A percentile compares a stretch with the other conserved stretches of the same genome.
phyloP scores from a whole-genome alignment of 2,113 vertebrate genomes.

The human (Homo sapiens) region GRCh38 chr3:63611001-63611500 shows the following conservation, averaged over 20 bases:
- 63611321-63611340: background rate
- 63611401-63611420: background rate
- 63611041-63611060: background rate
- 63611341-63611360: background rate
- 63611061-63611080: background rate
- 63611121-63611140: background rate
- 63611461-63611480: background rate
- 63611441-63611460: background rate
- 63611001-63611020: background rate
- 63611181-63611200: background rate
- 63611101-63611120: background rate
- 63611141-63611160: background rate
- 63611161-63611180: background rate
- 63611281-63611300: background rate
- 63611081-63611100: background rate
- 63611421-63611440: background rate
- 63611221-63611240: background rate
- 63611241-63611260: background rate
- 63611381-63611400: background rate
- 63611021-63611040: background rate
- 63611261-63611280: background rate
- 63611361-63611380: background rate
- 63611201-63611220: background rate
- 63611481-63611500: background rate
- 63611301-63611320: background rate